Percentiles rank a stretch among this genome's conserved stretches.
Conservation (phyloP, 2,797 vertebrate genomes). For the Peromyscus eremicus region DNA sequence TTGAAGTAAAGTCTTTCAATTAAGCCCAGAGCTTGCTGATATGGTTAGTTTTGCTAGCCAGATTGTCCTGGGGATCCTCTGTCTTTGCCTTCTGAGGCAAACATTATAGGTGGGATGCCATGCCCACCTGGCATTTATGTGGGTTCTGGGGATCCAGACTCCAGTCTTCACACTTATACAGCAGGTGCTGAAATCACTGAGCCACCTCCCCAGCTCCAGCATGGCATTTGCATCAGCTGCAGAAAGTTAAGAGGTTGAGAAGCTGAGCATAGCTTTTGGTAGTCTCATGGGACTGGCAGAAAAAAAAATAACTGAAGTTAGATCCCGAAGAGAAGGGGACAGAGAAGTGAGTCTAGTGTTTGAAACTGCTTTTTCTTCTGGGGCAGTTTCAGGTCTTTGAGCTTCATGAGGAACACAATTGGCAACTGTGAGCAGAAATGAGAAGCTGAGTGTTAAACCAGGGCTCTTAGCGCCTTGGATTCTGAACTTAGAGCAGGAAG, state of each 20-base stretch:
- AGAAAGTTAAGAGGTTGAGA: not conserved
- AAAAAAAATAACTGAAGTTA: constrained; percentile 2
- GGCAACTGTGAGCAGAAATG: constrained; percentile 31
- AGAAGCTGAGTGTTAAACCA: constrained; percentile 17
- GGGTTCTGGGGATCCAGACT: not conserved
- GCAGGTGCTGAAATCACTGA: not conserved
- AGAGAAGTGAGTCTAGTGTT: not conserved
- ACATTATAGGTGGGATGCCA: not conserved
- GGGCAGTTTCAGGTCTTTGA: constrained; percentile 38
- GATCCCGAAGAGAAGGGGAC: constrained; percentile 40
- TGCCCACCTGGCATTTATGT: not conserved
- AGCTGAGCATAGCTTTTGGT: constrained; percentile 22
- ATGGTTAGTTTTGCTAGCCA: not conserved
- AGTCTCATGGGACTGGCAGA: not conserved
- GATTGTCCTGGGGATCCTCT: not conserved
- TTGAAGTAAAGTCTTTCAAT: not conserved
- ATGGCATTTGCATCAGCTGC: not conserved
- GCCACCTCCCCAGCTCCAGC: not conserved
- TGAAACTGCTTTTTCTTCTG: constrained; percentile 21
- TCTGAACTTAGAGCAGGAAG: constrained; percentile 37
- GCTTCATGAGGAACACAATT: constrained; percentile 1
- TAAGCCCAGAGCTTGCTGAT: not conserved
- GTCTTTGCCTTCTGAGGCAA: not conserved
- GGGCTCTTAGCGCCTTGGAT: constrained; percentile 1
- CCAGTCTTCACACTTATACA: not conserved